Conservation (phyloP, 1,140 invertebrate species). For the Armadillidium nasatum region DNA sequence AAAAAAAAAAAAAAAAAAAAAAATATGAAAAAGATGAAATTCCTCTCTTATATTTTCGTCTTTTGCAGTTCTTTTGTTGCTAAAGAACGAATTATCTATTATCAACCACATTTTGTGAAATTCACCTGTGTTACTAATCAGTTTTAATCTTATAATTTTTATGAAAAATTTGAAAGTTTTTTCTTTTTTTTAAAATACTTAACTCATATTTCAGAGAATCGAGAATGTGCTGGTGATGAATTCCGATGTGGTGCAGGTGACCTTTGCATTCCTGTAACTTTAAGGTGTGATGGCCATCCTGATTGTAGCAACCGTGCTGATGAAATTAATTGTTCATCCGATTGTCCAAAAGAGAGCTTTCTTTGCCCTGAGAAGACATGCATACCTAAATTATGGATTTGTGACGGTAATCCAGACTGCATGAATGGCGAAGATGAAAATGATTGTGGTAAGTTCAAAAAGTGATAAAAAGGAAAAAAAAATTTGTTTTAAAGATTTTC, state of each 20-base stretch:
- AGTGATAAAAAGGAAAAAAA: too few relatives aligned
- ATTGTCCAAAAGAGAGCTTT: slow-evolving; percentile 53
- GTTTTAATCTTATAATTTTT: too few relatives aligned
- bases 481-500: too few relatives aligned
- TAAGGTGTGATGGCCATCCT: slow-evolving; percentile 58
- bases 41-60: too few relatives aligned
- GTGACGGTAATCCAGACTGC: slow-evolving; percentile 62
- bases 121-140: too few relatives aligned
- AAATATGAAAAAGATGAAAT: too few relatives aligned
- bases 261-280: slow-evolving; percentile 50
- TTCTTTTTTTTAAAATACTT: too few relatives aligned
- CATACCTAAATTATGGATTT: slow-evolving; percentile 52
- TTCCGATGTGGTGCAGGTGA: slow-evolving; percentile 42
- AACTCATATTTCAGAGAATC: neutral
- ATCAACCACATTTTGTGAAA: too few relatives aligned
- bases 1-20: too few relatives aligned
- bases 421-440: slow-evolving; percentile 62
- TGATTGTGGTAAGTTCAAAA: slow-evolving; percentile 52
- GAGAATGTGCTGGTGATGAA: neutral
- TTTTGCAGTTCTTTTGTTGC: too few relatives aligned
- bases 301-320: slow-evolving; percentile 63
- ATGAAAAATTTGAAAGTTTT: too few relatives aligned
- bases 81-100: too few relatives aligned
- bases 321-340: slow-evolving; percentile 57
- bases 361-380: slow-evolving; percentile 49